Base-by-base conservation (phyloP, 2,888 invertebrate species). In the Rhogogaster chlorosoma region DNA sequence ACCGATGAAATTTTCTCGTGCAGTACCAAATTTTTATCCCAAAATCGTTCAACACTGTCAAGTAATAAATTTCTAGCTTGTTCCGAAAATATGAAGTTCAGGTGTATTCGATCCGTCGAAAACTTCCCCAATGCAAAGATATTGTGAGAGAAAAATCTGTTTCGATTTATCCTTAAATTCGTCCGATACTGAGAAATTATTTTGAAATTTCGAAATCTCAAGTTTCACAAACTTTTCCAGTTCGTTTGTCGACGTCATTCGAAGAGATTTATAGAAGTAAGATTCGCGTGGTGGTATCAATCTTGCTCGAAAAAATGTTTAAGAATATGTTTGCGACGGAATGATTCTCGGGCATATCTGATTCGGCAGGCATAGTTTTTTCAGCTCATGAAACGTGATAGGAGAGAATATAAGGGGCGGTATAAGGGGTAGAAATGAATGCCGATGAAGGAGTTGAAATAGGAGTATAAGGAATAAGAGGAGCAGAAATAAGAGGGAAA, bases 381-480 rank as follows among this genome's bases (percentile, higher is more conserved):
- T 38, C 67, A 75, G 85, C 67, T 45, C 73, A 45, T 53, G 78
- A 78, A 15, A 53, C 53, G 32, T 53, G 78, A 78, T 53, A n/a
- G n/a, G n/a, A 18, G n/a, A 78, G 18, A 18, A 26, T 29, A 38
- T 57, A 78, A 78, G 36, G 36, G 32, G 57, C 18, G 78, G 32
- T 5, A 36, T 26, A 32, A 78, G 29, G n/a, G 12, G 12, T 22
- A 80, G 80, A 61, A 80, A 80, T 61, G 80, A 78, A 78, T 78
- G 32, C 84, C 86, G 86, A 87, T 86, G 78, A 70, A 36, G 61
- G 57, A 26, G 67, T 42, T 86, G 78, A 64, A 36, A 61, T 71
- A 26, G 67, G 42, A 78, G 78, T 71, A 64, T 71, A 75, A 36
- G 49, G 78, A 86, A 75, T 49, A 82, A 71, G 77, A 75, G 32